Conservation (phyloP, 1,140 invertebrate genomes). For the Eupeodes corollae region DNA sequence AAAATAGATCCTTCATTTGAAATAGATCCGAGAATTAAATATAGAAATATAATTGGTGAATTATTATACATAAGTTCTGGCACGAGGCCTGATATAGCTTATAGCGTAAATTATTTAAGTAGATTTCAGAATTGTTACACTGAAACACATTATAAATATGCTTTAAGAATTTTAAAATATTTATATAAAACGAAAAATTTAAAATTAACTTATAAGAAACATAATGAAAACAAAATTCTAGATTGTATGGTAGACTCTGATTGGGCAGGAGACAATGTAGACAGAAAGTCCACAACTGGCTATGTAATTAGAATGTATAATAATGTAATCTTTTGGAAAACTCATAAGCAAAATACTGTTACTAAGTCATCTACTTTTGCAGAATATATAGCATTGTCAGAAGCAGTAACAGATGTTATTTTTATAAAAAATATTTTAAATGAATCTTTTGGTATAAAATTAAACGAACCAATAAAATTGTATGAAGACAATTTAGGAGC, state of each 20-base stretch:
- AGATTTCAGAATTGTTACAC: too few relatives aligned
- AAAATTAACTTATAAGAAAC: too few relatives aligned
- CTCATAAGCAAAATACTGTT: background rate
- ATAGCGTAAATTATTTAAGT: too few relatives aligned
- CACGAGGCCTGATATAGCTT: background rate
- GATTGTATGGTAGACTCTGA: background rate
- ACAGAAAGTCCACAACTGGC: background rate
- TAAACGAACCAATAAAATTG: too few relatives aligned
- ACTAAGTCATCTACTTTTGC: background rate
- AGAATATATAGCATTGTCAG: background rate
- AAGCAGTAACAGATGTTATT: background rate
- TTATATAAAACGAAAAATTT: background rate
- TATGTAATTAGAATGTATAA: background rate
- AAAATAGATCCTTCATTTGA: too few relatives aligned
- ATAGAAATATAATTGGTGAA: too few relatives aligned
- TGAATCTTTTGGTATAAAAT: too few relatives aligned
- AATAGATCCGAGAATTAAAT: background rate
- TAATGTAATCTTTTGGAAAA: background rate
- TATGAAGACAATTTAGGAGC: too few relatives aligned
- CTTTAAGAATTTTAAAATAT: too few relatives aligned
- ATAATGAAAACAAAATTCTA: background rate
- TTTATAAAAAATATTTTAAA: background rate
- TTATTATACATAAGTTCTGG: background rate
- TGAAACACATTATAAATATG: too few relatives aligned
- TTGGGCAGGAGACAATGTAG: background rate